Conservation (phyloP, 2,888 invertebrate species). For the Heliconius cydno region DNA sequence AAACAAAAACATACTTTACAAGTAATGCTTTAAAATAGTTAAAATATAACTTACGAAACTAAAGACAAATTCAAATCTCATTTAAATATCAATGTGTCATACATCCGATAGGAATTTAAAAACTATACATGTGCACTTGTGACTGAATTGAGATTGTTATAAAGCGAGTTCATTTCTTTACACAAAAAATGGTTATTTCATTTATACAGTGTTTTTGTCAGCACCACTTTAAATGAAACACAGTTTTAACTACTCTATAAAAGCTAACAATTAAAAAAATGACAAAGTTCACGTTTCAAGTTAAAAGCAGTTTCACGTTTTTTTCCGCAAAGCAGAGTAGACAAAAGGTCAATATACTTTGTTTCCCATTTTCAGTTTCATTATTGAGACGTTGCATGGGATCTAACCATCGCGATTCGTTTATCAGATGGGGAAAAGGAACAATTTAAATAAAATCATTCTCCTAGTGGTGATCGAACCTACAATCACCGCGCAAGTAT, state of each 20-base stretch:
- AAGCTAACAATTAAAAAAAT: too few species aligned
- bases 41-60: slow-evolving; percentile 61
- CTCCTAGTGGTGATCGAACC: neutral
- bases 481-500: neutral
- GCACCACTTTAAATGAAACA: too few species aligned
- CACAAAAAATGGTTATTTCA: neutral
- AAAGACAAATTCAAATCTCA: slow-evolving; percentile 27
- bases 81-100: slow-evolving; percentile 18
- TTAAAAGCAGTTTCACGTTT: too few species aligned
- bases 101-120: neutral
- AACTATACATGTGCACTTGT: neutral
- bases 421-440: neutral
- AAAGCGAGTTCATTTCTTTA: neutral
- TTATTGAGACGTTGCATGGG: too few species aligned
- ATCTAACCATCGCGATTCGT: neutral
- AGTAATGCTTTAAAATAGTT: slow-evolving; percentile 63
- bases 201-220: neutral
- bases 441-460: neutral
- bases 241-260: too few species aligned
- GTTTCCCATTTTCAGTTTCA: too few species aligned
- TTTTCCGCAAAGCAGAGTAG: too few species aligned
- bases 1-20: slow-evolving; percentile 75
- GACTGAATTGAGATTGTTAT: neutral
- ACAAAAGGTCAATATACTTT: too few species aligned
- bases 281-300: too few species aligned